phyloP scores from a whole-genome alignment of 2,797 vertebrate species.

The Limosa lapponica region DNA sequence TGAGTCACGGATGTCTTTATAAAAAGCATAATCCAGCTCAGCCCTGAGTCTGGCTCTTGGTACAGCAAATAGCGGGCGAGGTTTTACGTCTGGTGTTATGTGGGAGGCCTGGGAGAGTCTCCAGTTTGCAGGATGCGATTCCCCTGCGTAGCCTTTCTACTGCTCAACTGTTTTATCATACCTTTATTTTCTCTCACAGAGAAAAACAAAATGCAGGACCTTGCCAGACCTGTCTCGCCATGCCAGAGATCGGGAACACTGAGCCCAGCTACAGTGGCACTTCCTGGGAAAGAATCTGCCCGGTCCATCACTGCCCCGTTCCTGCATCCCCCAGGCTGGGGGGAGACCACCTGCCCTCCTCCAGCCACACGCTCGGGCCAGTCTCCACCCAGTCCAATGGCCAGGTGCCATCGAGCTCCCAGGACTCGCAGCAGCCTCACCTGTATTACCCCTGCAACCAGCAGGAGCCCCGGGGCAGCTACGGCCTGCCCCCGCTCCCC shows the following conservation, averaged over 20 bases:
- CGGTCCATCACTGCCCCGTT: slow-evolving; percentile 77
- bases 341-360: slow-evolving; percentile 56
- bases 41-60: not conserved
- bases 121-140: not conserved
- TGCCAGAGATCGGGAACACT: slow-evolving; percentile 38
- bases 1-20: not conserved
- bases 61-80: not conserved
- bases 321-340: slow-evolving; percentile 64
- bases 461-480: slow-evolving; percentile 70
- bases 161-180: not conserved
- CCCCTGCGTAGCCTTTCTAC: not conserved
- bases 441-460: slow-evolving; percentile 63
- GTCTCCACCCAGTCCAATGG: slow-evolving; percentile 71
- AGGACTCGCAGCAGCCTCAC: slow-evolving; percentile 59
- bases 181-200: slow-evolving; percentile 29
- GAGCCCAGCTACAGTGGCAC: slow-evolving; percentile 70
- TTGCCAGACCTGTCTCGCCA: slow-evolving; percentile 67
- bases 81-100: not conserved
- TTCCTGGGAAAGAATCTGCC: slow-evolving; percentile 74
- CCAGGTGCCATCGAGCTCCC: slow-evolving; percentile 64
- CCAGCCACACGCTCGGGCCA: slow-evolving; percentile 56
- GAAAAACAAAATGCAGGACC: slow-evolving; percentile 54
- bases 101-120: not conserved
- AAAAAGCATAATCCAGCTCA: not conserved
- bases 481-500: slow-evolving; percentile 58